A percentile compares a stretch with the other conserved stretches of the same genome.
These are phyloP conservation scores for Apodemia hepburni DNA, from an alignment of 2,888 invertebrate genomes.

Conservation along the genomic window DNA sequence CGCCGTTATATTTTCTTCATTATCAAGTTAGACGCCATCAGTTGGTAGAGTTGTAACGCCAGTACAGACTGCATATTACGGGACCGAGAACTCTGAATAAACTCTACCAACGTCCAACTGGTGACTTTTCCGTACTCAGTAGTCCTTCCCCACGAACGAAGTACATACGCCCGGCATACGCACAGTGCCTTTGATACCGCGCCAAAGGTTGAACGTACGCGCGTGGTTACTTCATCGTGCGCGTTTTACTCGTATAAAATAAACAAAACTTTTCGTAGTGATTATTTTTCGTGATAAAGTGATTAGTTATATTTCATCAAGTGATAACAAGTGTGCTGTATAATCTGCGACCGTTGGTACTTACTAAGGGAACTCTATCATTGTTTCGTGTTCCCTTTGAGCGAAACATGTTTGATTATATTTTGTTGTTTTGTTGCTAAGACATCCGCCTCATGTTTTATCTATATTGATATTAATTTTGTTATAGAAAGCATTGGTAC, in stretches of 20 bases:
- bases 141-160: slow-evolving; percentile 12
- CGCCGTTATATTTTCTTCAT: slow-evolving; percentile 50
- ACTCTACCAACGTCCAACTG: slow-evolving; percentile 18
- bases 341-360: slow-evolving; percentile 52
- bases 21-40: slow-evolving; percentile 37
- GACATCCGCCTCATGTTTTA: slow-evolving; percentile 58
- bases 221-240: slow-evolving; percentile 40
- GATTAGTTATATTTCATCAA: slow-evolving; percentile 37
- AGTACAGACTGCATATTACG: not conserved
- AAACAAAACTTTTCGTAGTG: slow-evolving; percentile 50
- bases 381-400: slow-evolving; percentile 56
- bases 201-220: slow-evolving; percentile 53
- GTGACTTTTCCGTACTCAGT: not conserved
- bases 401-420: slow-evolving; percentile 68
- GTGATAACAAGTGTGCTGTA: slow-evolving; percentile 43
- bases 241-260: slow-evolving; percentile 42
- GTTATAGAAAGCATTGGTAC: slow-evolving; percentile 25
- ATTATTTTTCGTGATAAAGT: slow-evolving; percentile 53
- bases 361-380: slow-evolving; percentile 39
- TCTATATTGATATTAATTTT: slow-evolving; percentile 21
- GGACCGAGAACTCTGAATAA: slow-evolving; percentile 17
- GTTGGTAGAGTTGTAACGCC: slow-evolving; percentile 32
- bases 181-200: slow-evolving; percentile 56
- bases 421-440: slow-evolving; percentile 73
- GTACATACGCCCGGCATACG: slow-evolving; percentile 13